phyloP scores from a whole-genome alignment of 2,888 invertebrate genomes.

The Drosophila anceps region DNA sequence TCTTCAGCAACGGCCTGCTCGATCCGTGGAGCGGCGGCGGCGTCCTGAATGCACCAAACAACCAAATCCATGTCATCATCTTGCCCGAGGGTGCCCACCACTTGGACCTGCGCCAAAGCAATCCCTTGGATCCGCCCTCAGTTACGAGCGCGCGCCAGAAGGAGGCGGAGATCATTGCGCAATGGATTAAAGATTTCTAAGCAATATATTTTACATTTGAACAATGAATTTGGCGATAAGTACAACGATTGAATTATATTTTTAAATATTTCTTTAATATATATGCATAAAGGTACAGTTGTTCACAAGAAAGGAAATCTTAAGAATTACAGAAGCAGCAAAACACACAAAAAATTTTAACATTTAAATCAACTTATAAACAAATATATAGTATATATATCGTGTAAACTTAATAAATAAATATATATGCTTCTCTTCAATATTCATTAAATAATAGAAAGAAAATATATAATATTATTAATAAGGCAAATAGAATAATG shows the following conservation, averaged over 20 bases:
- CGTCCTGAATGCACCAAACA: slow-evolving; percentile 89
- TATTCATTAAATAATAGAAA: slow-evolving; percentile 74
- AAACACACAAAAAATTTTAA: slow-evolving; percentile 73
- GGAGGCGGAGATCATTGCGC: slow-evolving; percentile 73
- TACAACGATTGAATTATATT: slow-evolving; percentile 14
- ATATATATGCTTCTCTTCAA: slow-evolving; percentile 67
- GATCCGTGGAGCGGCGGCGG: slow-evolving; percentile 97
- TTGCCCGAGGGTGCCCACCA: slow-evolving; percentile 95
- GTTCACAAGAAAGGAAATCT: slow-evolving; percentile 82
- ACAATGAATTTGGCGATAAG: neutral
- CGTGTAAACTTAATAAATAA: slow-evolving; percentile 76
- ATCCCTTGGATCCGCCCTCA: slow-evolving; percentile 78
- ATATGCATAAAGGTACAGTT: slow-evolving; percentile 81
- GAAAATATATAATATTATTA: slow-evolving; percentile 41
- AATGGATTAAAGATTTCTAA: slow-evolving; percentile 66
- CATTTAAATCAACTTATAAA: slow-evolving; percentile 75
- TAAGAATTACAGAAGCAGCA: slow-evolving; percentile 75
- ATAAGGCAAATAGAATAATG: slow-evolving; percentile 68
- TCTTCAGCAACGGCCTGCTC: slow-evolving; percentile 93
- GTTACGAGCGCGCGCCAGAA: slow-evolving; percentile 73
- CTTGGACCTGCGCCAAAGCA: slow-evolving; percentile 88
- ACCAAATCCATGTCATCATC: slow-evolving; percentile 89
- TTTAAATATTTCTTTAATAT: slow-evolving; percentile 72
- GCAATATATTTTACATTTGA: neutral
- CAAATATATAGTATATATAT: slow-evolving; percentile 38